A percentile compares a stretch with the other conserved stretches of the same genome.
Evolutionary conservation across 2,888 invertebrate genomes (phyloP).

Genomic region (Nycteola revayana): DNA sequence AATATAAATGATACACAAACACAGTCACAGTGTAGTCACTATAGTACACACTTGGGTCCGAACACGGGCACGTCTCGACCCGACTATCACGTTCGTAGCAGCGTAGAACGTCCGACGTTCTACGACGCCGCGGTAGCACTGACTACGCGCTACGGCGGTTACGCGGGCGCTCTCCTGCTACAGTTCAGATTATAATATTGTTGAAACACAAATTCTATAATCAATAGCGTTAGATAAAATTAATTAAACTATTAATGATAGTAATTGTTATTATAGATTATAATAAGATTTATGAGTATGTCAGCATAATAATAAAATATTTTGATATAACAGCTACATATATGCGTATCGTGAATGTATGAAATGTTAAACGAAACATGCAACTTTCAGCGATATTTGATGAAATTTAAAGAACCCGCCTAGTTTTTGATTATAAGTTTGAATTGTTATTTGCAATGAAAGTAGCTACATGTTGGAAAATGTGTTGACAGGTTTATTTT

Average conservation of each 20-base stretch:
- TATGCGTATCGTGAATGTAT: too few relatives aligned
- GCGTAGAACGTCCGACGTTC: slow-evolving; percentile 51
- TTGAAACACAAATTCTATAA: slow-evolving; percentile 72
- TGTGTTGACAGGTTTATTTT: too few relatives aligned
- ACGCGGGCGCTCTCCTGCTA: slow-evolving; percentile 64
- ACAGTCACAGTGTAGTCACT: slow-evolving; percentile 46
- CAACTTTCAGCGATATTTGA: too few relatives aligned
- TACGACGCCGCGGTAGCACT: slow-evolving; percentile 69
- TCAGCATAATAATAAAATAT: too few relatives aligned
- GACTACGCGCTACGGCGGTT: slow-evolving; percentile 55
- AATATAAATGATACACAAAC: slow-evolving; percentile 42
- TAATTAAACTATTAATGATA: too few relatives aligned
- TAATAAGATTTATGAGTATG: too few relatives aligned
- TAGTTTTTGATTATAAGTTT: too few relatives aligned
- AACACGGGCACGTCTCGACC: slow-evolving; percentile 22
- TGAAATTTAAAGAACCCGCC: too few relatives aligned
- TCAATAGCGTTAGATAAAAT: slow-evolving; percentile 61
- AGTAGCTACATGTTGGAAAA: too few relatives aligned
- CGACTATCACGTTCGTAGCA: slow-evolving; percentile 36
- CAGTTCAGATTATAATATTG: slow-evolving; percentile 62
- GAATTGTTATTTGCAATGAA: too few relatives aligned
- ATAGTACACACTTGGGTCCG: slow-evolving; percentile 21
- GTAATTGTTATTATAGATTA: slow-evolving; percentile 8
- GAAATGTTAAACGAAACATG: too few relatives aligned
- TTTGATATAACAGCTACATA: too few relatives aligned